These are phyloP conservation scores for Nesoenas mayeri DNA, from an alignment of 2,113 vertebrate genomes.

Conservation along the genomic window DNA sequence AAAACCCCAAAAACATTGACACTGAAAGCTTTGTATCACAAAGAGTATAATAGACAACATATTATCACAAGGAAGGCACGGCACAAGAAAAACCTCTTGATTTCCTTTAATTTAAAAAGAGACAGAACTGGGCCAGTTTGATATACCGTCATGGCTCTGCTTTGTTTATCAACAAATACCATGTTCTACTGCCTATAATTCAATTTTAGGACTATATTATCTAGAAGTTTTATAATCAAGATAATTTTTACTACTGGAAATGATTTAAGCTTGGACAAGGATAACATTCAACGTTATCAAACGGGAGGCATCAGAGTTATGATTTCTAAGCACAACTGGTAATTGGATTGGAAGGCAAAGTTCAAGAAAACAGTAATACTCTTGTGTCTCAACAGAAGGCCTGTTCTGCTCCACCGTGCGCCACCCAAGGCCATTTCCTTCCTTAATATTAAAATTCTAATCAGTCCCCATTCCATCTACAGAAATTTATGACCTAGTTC, in stretches of 20 bases:
- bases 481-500: not conserved
- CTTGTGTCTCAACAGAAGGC: slow-evolving; percentile 52
- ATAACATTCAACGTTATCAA: not conserved
- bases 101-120: not conserved
- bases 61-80: not conserved
- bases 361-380: slow-evolving; percentile 48
- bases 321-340: slow-evolving; percentile 36
- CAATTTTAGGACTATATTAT: not conserved
- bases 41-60: not conserved
- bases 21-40: not conserved
- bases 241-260: not conserved
- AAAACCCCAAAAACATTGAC: not conserved
- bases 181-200: not conserved
- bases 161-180: not conserved
- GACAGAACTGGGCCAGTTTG: not conserved
- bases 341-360: slow-evolving; percentile 48
- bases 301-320: not conserved
- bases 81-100: not conserved
- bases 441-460: slow-evolving; percentile 53
- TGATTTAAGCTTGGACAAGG: not conserved
- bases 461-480: slow-evolving; percentile 38
- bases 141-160: not conserved
- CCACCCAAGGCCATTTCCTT: slow-evolving; percentile 55
- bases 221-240: not conserved
- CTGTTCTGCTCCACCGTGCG: slow-evolving; percentile 5